Evolutionary conservation across 2,113 vertebrate species (phyloP).

Genomic region (Columbina picui): DNA sequence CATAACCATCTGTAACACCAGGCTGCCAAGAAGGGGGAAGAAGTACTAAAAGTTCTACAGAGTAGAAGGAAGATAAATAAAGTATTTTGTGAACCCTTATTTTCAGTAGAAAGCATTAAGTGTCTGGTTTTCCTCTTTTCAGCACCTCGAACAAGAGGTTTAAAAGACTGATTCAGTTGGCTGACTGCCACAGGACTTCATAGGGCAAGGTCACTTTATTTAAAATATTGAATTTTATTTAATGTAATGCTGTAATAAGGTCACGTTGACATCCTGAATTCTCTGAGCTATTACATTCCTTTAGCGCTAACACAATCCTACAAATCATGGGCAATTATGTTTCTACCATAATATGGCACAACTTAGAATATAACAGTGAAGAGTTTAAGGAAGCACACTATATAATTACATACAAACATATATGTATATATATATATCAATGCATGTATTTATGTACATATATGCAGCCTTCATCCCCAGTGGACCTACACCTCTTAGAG

Average conservation of each 20-base stretch:
- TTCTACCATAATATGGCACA: neutral
- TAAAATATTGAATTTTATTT: slow-evolving; percentile 17
- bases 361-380: neutral
- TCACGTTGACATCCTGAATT: slow-evolving; percentile 9
- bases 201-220: slow-evolving; percentile 13
- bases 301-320: neutral
- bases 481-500: neutral
- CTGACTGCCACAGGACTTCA: neutral
- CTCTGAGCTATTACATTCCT: neutral
- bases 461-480: neutral
- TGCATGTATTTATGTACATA: neutral
- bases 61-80: neutral
- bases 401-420: neutral
- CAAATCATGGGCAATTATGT: neutral
- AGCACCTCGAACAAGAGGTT: neutral
- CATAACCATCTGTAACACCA: neutral
- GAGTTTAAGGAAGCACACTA: neutral
- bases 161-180: neutral
- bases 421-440: neutral
- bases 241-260: neutral
- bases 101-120: neutral
- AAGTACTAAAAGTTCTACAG: neutral
- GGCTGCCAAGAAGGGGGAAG: neutral
- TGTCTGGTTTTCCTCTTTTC: neutral
- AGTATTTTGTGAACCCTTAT: neutral